Evolutionary conservation across 2,113 vertebrate species (phyloP).

Genomic region (Cyprinodon brontotheroides): DNA sequence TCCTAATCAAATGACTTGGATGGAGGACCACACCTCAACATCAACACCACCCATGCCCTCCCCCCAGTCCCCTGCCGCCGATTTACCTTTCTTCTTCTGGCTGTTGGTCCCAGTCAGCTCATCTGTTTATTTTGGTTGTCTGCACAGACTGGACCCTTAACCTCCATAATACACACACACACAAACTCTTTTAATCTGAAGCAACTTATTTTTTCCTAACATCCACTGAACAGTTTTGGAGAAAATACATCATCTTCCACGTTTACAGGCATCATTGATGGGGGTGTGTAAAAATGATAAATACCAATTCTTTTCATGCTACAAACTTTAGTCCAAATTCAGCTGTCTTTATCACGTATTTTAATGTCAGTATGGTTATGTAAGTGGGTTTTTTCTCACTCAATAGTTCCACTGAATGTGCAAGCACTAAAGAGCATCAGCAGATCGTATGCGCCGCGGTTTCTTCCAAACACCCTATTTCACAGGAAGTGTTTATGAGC

Average conservation of each 20-base stretch:
- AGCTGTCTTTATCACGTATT: no score
- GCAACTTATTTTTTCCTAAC: not conserved
- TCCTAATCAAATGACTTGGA: conserved; percentile 82
- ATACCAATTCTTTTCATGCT: no score
- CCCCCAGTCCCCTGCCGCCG: conserved; percentile 15
- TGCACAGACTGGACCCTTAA: conserved; percentile 18
- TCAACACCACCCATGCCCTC: conserved; percentile 14
- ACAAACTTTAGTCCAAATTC: no score
- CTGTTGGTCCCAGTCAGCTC: conserved; percentile 17
- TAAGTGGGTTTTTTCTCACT: no score
- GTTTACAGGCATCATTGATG: no score
- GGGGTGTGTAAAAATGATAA: no score
- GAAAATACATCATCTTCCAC: conserved; percentile 3
- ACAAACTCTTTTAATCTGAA: not conserved
- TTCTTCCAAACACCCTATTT: no score
- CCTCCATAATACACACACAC: not conserved
- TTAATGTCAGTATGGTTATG: no score
- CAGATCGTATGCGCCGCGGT: no score
- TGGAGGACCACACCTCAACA: conserved; percentile 74
- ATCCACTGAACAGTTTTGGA: conserved; percentile 10
- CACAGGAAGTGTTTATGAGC: no score
- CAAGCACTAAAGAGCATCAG: no score
- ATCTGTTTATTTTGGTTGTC: conserved; percentile 26
- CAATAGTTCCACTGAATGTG: no score
- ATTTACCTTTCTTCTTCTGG: conserved; percentile 41